These are phyloP conservation scores for Athalia circularis DNA, from an alignment of 2,888 invertebrate species.

Conservation along the genomic window DNA sequence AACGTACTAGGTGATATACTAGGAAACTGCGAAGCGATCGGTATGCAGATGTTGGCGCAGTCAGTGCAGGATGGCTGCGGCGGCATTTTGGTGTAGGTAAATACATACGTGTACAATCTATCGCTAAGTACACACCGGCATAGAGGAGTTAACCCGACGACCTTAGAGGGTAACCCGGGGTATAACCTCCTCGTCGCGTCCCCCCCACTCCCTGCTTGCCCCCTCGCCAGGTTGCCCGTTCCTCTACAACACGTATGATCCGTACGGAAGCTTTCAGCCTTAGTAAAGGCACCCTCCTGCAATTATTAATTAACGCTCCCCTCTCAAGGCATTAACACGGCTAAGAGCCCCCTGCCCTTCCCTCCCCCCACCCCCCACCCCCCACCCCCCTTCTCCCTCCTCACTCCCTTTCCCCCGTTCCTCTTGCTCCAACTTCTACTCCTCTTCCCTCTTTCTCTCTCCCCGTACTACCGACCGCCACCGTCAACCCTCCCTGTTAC, in stretches of 20 bases:
- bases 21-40: neutral
- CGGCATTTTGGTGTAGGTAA: neutral
- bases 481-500: neutral
- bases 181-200: neutral
- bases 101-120: slow-evolving; percentile 27
- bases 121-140: slow-evolving; percentile 29
- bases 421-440: slow-evolving; percentile 48
- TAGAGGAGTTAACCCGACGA: slow-evolving; percentile 42
- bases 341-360: slow-evolving; percentile 65
- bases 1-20: too few species aligned
- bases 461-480: slow-evolving; percentile 46
- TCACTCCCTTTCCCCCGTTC: slow-evolving; percentile 45
- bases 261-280: slow-evolving; percentile 52
- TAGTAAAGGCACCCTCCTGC: slow-evolving; percentile 66
- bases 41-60: neutral
- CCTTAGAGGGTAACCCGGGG: slow-evolving; percentile 41
- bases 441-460: slow-evolving; percentile 35
- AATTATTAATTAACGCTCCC: slow-evolving; percentile 74
- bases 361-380: slow-evolving; percentile 35
- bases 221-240: slow-evolving; percentile 12
- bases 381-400: slow-evolving; percentile 16
- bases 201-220: neutral
- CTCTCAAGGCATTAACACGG: slow-evolving; percentile 72
- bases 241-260: slow-evolving; percentile 55
- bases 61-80: neutral